Base-by-base conservation (phyloP, 2,113 vertebrate species). In the Acanthisitta chloris region DNA sequence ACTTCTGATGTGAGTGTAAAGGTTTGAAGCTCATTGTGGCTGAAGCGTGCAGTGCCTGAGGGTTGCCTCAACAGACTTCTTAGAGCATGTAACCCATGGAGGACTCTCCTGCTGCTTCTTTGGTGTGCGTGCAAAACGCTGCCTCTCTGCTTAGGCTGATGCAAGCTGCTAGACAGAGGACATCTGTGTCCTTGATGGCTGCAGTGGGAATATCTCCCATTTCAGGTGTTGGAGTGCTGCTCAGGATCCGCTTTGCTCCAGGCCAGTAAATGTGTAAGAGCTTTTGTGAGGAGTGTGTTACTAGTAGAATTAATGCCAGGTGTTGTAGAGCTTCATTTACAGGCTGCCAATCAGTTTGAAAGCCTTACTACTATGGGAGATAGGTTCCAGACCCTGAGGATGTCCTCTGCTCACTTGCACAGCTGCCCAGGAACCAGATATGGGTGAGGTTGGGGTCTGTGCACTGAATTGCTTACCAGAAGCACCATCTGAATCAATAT, bases 71-170 rank as follows among this genome's bases (percentile, higher is more conserved):
- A 1, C 2, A 23, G 34, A 2, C 20, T 38, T 4, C 40, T 36
- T n/a, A 2, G 43, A n/a, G 55, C 26, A 2, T 9, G 46, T 42
- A 74, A 74, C 33, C 24, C 54, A 2, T 5, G 12, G n/a, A 72
- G 52, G 26, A 5, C 25, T 61, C 8, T 48, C 5, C 21, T 58
- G n/a, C 61, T 54, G 34, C 61, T 80, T 9, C 26, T 76, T 46
- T 2, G 7, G 5, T 2, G 9, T 48, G 20, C 0, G 1, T 71
- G 46, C 3, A 8, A 21, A 86, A 61, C 1, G 9, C 58, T 71
- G 54, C 34, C 29, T 8, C 55, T 74, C 38, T 77, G 46, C 49
- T 52, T 10, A 3, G 48, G 28, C 48, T 86, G 40, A 26, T 61
- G 45, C 5, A 7, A 29, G 29, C 46, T 71, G 48, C 48, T 29